phyloP scores from a whole-genome alignment of 1,140 invertebrate species.

The Ctenoplectra terminalis region DNA sequence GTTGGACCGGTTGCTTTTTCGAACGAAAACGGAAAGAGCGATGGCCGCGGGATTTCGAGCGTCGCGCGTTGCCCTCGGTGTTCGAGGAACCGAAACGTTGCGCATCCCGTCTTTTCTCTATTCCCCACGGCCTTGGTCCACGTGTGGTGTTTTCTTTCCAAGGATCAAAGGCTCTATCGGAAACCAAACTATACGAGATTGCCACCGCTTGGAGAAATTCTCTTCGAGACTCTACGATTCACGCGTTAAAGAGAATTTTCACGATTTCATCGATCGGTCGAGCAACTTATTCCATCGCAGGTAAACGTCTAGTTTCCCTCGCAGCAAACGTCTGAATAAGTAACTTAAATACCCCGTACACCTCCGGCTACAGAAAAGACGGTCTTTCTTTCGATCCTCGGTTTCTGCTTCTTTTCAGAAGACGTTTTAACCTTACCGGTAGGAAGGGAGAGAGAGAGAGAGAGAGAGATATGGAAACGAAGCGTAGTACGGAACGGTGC shows the following conservation, averaged over 20 bases:
- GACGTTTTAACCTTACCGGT: slow-evolving; percentile 13
- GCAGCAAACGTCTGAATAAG: slow-evolving; percentile 54
- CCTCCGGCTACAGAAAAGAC: slow-evolving; percentile 34
- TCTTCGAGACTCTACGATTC: not conserved
- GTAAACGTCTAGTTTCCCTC: slow-evolving; percentile 42
- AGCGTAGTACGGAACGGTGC: slow-evolving; percentile 29
- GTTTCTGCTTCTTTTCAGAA: slow-evolving; percentile 58
- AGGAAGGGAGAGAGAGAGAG: not conserved
- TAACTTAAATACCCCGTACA: slow-evolving; percentile 62
- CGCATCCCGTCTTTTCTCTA: too few species aligned
- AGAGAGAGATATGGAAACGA: not conserved
- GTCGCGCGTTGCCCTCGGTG: too few species aligned
- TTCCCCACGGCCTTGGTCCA: too few species aligned
- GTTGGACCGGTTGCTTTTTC: slow-evolving; percentile 5
- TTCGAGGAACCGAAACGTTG: too few species aligned
- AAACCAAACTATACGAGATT: too few species aligned
- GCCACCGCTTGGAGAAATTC: too few species aligned
- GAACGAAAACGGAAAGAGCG: slow-evolving; percentile 38
- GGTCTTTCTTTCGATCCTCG: slow-evolving; percentile 47
- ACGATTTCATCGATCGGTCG: not conserved
- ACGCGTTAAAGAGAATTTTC: slow-evolving; percentile 45
- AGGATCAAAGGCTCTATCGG: too few species aligned
- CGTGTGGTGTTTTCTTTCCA: too few species aligned
- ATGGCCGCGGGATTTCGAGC: too few species aligned
- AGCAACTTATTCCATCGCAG: slow-evolving; percentile 28